Evolutionary conservation across 2,797 vertebrate species (phyloP), one percentile per base, ranked within the genome.

Genomic region (Parauchenoglanis punctatus): DNA sequence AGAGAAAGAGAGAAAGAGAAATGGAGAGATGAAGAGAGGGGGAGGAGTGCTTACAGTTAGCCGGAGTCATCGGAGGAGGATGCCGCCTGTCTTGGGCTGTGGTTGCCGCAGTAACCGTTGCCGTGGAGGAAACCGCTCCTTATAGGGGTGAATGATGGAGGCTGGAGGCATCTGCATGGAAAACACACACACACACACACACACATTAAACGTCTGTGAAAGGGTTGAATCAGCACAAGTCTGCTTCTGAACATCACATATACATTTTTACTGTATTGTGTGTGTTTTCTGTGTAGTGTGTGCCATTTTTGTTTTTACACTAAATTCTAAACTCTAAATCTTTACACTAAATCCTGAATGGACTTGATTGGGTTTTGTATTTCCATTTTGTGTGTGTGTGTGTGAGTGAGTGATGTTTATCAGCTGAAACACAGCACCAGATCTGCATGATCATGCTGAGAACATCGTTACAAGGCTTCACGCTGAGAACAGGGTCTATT

Each of bases 21-120:
- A 68, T 78, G n/a, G 28, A 72, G 25, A 12, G 58, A 84, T 67
- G 70, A 61, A 67, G 78, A 73, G 88, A 85, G 76, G 82, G 81
- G 77, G 85, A 85, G 87, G 87, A 80, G 83, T 67, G 56, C 77
- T 88, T 85, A 83, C 80, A 77, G 44, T 87, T 86, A 88, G 83
- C 87, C 83, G 54, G 87, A 89, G 85, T 87, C 80, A 76, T 85
- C 72, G 58, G 58, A 76, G 68, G 85, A 91, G 90, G 84, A 91
- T 89, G 88, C 87, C 31, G 88, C 78, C 87, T 81, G 88, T 76
- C 84, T 85, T 85, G 17, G 40, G 61, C 65, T 83, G 87, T 78
- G 80, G 90, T 91, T 91, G 83, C 90, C 87, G 23, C 88, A 87
- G 90, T 86, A 91, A 91, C 90, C 44, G 88, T 89, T 87, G 88